phyloP scores from a whole-genome alignment of 2,113 vertebrate genomes.

The Gopherus flavomarginatus region DNA sequence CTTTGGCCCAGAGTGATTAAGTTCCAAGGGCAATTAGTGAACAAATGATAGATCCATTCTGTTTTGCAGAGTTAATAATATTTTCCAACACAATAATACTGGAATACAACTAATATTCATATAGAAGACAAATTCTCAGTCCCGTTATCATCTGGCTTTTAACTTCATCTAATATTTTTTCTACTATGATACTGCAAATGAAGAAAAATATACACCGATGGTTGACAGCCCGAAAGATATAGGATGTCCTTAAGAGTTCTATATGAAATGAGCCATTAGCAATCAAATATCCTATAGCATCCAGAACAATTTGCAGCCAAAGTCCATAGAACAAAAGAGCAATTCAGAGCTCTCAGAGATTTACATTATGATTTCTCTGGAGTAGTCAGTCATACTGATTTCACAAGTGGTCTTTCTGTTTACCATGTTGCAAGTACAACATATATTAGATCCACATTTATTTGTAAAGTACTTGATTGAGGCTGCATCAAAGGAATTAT shows the following conservation, averaged over 20 bases:
- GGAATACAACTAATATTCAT: not conserved
- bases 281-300: not conserved
- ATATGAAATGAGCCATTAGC: constrained; percentile 26
- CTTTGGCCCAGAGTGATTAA: not conserved
- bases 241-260: not conserved
- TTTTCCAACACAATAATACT: not conserved
- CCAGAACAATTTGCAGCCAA: constrained; percentile 55
- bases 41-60: not conserved
- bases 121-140: constrained; percentile 6
- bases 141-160: not conserved
- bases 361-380: constrained; percentile 41
- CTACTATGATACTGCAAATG: constrained; percentile 4
- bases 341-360: constrained; percentile 36
- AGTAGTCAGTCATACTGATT: constrained; percentile 44
- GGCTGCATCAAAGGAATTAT: constrained; percentile 54
- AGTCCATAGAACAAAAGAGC: constrained; percentile 27
- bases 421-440: constrained; percentile 43
- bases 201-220: constrained; percentile 9
- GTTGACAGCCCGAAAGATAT: not conserved
- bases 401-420: constrained; percentile 46
- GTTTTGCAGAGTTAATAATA: not conserved
- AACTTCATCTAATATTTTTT: constrained; percentile 21
- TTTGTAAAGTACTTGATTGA: constrained; percentile 20
- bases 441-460: constrained; percentile 50
- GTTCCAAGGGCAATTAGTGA: not conserved